Base-by-base conservation (phyloP, 2,113 vertebrate genomes). In the Turnix velox region DNA sequence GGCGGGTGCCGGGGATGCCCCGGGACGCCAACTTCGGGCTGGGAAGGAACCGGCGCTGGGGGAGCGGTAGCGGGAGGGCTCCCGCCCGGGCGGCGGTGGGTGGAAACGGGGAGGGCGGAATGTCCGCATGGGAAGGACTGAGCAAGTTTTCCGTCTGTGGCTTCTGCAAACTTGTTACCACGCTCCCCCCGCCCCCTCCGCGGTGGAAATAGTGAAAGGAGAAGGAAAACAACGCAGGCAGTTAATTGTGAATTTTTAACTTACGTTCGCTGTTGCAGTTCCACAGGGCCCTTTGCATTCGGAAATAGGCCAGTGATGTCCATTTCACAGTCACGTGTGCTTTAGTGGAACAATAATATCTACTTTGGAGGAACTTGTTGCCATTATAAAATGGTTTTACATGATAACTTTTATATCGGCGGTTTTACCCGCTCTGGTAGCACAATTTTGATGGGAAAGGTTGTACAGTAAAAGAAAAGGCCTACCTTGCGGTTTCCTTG, bases 361-460 rank as follows among this genome's bases (percentile, higher is more conserved):
- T 74, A 48, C 93, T 97, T 87, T 40, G 78, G 75, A 94, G 94
- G 90, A 90, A 93, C 95, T 88, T 94, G 87, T 94, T 91, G 92
- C 75, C 74, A 3, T 74, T 78, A 48, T 73, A 7, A 84, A 45
- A 72, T 61, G 69, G 52, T 61, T 75, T 87, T 86, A 68, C 74
- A 5, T 31, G 77, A 54, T 73, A 48, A 58, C 51, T 37, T 57
- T 90, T 68, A 4, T 37, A 39, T 78, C 91, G 75, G 43, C 57
- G 49, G 23, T 58, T 84, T 80, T 80, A 39, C 61, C 52, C 3
- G 2, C 69, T 77, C 42, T 77, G 51, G 67, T 45, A 62, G 58
- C 31, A 30, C 30, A 27, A 62, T 74, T 54, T 49, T 22, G 58
- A 35, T 40, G 71, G 71, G 46, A 74, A 66, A 65, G 45, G 30